phyloP scores from a whole-genome alignment of 2,113 vertebrate species.

The Alethe diademata region DNA sequence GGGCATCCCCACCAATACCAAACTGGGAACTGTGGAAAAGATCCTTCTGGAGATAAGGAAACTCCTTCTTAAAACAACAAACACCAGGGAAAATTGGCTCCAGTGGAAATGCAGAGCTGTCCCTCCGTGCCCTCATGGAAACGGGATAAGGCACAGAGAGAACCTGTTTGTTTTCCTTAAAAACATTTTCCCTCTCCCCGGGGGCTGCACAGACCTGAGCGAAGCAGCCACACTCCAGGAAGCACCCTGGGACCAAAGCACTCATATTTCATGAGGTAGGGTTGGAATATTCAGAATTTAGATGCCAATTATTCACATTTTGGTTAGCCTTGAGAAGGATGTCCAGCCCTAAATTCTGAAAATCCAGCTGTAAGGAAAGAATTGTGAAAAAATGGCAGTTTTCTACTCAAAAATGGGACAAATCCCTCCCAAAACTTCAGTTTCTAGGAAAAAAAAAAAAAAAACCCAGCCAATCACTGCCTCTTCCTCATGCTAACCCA shows the following conservation, averaged over 20 bases:
- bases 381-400: neutral
- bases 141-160: neutral
- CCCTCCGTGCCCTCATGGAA: neutral
- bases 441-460: neutral
- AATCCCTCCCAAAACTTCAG: neutral
- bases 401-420: neutral
- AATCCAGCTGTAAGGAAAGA: neutral
- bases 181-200: neutral
- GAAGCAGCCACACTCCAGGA: neutral
- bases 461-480: neutral
- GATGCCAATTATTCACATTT: neutral
- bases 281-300: neutral
- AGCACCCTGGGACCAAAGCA: neutral
- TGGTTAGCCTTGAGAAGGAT: neutral
- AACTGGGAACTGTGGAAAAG: constrained; percentile 2
- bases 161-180: neutral
- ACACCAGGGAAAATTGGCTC: constrained; percentile 64
- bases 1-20: neutral
- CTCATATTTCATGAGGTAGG: rapidly evolving
- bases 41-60: constrained; percentile 33
- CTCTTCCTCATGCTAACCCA: neutral
- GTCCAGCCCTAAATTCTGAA: neutral
- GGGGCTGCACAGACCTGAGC: neutral
- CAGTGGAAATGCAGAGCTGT: neutral
- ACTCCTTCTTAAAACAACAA: constrained; percentile 77